Evolutionary conservation across 2,888 invertebrate species (phyloP).

Genomic region (Zootermopsis nevadensis): DNA sequence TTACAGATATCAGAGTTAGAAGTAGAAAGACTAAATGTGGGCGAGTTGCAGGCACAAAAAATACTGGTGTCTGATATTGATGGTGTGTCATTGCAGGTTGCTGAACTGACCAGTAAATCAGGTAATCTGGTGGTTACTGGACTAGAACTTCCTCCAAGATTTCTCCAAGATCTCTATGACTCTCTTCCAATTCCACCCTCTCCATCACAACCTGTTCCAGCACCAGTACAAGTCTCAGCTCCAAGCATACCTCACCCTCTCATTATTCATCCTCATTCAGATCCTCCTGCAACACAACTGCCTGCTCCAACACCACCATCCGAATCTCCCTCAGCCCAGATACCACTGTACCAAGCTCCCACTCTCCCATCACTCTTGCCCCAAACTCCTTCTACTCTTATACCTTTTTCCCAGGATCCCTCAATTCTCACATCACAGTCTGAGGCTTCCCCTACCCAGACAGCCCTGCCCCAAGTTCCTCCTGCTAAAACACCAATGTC

Average conservation of each 20-base stretch:
- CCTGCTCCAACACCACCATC: background rate
- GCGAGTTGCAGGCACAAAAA: constrained; percentile 81
- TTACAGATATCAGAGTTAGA: constrained; percentile 80
- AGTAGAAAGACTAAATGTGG: constrained; percentile 82
- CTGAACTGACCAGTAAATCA: constrained; percentile 77
- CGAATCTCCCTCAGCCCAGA: background rate
- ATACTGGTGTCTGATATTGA: constrained; percentile 86
- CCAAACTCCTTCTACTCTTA: background rate
- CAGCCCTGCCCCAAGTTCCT: background rate
- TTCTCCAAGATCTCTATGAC: constrained; percentile 69
- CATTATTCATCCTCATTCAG: background rate
- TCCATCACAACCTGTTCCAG: constrained; percentile 57
- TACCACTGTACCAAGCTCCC: background rate
- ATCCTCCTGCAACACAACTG: background rate
- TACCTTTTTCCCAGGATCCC: background rate
- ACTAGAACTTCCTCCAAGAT: constrained; percentile 75
- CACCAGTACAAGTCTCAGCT: constrained; percentile 44
- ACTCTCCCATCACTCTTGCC: background rate
- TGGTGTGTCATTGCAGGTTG: constrained; percentile 76
- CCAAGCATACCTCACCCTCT: background rate
- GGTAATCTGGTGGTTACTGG: constrained; percentile 76
- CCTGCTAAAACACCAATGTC: background rate
- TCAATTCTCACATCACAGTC: background rate
- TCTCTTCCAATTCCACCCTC: constrained; percentile 48
- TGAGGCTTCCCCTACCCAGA: no score